Percentiles rank a stretch among this genome's conserved stretches.
phyloP scores from a whole-genome alignment of 2,113 vertebrate genomes.

The Epinephelus lanceolatus region DNA sequence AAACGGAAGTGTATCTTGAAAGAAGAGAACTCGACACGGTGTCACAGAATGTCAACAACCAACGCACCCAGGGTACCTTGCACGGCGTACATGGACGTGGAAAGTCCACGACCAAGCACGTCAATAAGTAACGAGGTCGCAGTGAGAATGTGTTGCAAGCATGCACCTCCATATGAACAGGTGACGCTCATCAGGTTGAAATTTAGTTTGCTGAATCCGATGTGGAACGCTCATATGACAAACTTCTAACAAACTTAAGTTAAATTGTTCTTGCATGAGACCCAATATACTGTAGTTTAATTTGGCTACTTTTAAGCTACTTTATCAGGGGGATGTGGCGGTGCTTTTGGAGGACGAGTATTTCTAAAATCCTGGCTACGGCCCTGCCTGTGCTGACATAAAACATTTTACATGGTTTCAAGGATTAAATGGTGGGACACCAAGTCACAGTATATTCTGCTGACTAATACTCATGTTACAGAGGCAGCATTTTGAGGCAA shows the following conservation, averaged over 20 bases:
- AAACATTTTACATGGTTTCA: not conserved
- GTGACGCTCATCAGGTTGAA: too few species aligned
- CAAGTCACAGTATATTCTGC: not conserved
- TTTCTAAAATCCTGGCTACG: not conserved
- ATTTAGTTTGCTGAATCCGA: not conserved
- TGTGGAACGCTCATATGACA: not conserved
- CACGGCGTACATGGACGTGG: too few species aligned
- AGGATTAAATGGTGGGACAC: conserved; percentile 8
- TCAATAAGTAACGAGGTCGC: too few species aligned
- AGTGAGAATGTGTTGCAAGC: too few species aligned
- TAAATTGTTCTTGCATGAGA: conserved; percentile 38
- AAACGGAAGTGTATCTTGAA: too few species aligned
- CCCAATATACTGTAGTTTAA: not conserved
- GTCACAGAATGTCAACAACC: too few species aligned
- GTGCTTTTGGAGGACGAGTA: not conserved
- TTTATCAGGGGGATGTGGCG: not conserved
- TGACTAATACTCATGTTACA: conserved; percentile 11
- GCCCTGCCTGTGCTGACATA: not conserved
- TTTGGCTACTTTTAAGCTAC: conserved; percentile 3
- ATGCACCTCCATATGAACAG: too few species aligned
- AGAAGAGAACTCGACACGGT: too few species aligned
- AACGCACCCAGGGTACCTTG: too few species aligned
- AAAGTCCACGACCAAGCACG: too few species aligned
- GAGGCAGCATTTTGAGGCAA: not conserved
- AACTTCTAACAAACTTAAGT: not conserved